Base-by-base conservation (phyloP, 2,888 invertebrate species). In the Hedya salicella region DNA sequence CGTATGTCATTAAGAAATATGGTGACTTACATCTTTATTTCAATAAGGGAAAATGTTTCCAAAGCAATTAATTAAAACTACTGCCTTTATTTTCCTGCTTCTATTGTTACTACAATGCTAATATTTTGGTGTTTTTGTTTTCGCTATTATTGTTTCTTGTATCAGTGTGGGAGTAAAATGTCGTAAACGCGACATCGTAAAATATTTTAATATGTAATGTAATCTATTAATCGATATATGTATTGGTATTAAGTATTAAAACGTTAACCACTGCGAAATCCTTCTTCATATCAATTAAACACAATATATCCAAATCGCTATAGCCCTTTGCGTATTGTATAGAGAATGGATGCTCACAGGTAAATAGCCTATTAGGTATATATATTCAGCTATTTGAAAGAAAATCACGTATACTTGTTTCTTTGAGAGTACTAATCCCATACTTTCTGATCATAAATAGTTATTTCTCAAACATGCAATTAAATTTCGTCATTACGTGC, bases 21-120 rank as follows among this genome's bases (percentile, higher is more conserved):
- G 2, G 30, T 14, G 2, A 42, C 32, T 46, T 46, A 2, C 6
- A 17, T 11, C 17, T 2, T 57, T 57, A 17, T 19, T 1, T 1
- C n/a, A 17, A 30, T 21, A 42, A 1, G 13, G 42, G n/a, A n/a
- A 30, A 30, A 42, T 30, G 56, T 46, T 46, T 30, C 57, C 44
- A 25, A 54, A 19, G 48, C 54, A 56, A 63, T 63, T 49, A 56
- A 63, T 63, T 56, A 49, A 56, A 63, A 63, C 17, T 48, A 36
- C 40, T 16, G 39, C 17, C 49, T 56, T 19, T 40, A 39, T 54
- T 49, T 48, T 46, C 32, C n/a, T 42, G 32, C 44, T 50, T 0
- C 40, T n/a, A 53, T 53, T 40, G 14, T 40, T 63, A 30, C 32
- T 42, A 17, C 30, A 36, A n/a, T 19, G 25, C 21, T 32, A 36